Evolutionary conservation across 2,797 vertebrate species (phyloP).

Genomic region (Sebastes paucispinis): DNA sequence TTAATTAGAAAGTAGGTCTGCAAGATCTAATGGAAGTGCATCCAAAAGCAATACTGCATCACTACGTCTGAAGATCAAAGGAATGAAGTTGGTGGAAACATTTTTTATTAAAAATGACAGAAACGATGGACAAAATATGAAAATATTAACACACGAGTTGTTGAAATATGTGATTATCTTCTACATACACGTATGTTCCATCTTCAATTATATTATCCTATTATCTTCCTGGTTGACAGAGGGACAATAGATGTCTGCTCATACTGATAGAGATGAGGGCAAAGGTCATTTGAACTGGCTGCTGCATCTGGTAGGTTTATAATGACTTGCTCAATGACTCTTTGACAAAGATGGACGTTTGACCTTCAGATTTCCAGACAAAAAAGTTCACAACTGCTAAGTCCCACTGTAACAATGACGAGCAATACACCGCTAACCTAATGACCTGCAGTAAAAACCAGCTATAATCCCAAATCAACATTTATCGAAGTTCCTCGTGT

Average conservation of each 20-base stretch:
- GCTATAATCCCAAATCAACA: conserved; percentile 2
- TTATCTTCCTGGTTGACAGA: neutral
- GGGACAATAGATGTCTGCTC: neutral
- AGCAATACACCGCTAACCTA: neutral
- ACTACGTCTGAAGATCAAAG: neutral
- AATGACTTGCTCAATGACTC: neutral
- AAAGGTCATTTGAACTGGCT: neutral
- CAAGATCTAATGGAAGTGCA: neutral
- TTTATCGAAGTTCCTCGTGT: neutral
- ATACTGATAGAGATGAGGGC: neutral
- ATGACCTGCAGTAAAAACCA: neutral
- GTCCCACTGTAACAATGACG: neutral
- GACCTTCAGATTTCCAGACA: neutral
- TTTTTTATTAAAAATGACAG: neutral
- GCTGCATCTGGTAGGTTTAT: neutral
- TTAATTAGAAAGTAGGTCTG: neutral
- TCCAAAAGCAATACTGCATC: neutral
- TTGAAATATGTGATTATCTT: neutral
- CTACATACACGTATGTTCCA: neutral
- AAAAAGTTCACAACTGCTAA: neutral
- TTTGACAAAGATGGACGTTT: neutral
- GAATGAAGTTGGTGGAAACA: neutral
- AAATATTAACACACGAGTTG: neutral
- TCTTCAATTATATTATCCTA: neutral
- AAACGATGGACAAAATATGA: neutral